These are phyloP conservation scores for Drosophila picticornis DNA, from an alignment of 2,888 invertebrate genomes.

Conservation along the genomic window DNA sequence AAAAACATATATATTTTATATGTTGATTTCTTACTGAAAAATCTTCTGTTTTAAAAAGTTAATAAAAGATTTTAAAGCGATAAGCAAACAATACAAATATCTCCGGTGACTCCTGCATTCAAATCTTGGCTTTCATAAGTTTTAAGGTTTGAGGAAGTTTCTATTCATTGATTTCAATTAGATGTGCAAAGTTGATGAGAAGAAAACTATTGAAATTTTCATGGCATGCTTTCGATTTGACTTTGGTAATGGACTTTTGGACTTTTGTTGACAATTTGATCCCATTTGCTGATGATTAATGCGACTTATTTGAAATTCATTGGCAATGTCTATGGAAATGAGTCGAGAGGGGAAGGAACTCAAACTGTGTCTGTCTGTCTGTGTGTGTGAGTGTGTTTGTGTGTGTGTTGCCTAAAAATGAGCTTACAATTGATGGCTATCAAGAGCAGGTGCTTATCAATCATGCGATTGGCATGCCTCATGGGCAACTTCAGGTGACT, in stretches of 20 bases:
- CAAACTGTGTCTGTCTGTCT: neutral
- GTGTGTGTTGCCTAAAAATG: conserved; percentile 31
- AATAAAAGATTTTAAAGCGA: neutral
- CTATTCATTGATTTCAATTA: conserved; percentile 5
- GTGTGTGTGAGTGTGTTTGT: conserved; percentile 16
- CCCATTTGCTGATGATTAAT: conserved; percentile 48
- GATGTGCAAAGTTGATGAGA: neutral
- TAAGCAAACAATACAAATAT: neutral
- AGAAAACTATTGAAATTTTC: conserved; percentile 9
- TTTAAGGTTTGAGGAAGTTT: neutral
- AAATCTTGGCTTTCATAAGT: neutral
- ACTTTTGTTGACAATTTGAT: conserved; percentile 26
- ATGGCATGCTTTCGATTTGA: conserved; percentile 17
- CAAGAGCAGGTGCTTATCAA: conserved; percentile 61
- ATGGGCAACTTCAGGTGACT: conserved; percentile 51
- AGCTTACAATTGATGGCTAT: conserved; percentile 37
- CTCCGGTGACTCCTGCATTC: neutral
- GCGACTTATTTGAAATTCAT: conserved; percentile 54
- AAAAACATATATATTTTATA: neutral
- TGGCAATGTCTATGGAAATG: conserved; percentile 47
- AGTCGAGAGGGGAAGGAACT: conserved; percentile 15
- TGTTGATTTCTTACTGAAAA: neutral
- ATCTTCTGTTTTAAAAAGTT: neutral
- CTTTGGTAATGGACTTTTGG: conserved; percentile 43
- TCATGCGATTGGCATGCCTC: conserved; percentile 61